Base-by-base conservation (phyloP, 2,113 vertebrate species). In the Oxyruncus cristatus region DNA sequence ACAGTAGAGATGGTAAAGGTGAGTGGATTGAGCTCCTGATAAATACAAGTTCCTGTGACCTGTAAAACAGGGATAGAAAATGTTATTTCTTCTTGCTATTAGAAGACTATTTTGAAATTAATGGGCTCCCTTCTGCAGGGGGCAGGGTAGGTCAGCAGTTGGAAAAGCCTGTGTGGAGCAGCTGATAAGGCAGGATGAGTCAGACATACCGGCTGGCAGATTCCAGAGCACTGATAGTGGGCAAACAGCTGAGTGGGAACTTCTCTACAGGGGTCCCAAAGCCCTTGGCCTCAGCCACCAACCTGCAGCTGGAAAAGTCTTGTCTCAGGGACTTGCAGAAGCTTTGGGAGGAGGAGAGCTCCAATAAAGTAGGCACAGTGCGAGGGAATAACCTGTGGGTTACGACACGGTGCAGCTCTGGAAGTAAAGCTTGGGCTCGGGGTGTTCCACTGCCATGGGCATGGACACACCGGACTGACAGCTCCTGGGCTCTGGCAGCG, bases 241-340 rank as follows among this genome's bases (percentile, higher is more conserved):
- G 24, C 87, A 42, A 26, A 39, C 67, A 73, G 59, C 72, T 21
- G 33, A 12, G 47, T 32, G 44, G 12, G 21, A 14, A 7, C 78
- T 55, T 30, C 3, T n/a, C 3, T 50, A 2, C 9, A 2, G 12
- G 14, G 37, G 1, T 33, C 49, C 47, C 30, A 4, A 2, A 26
- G 72, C 30, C 23, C 52, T 49, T 33, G 41, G 72, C 46, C 46
- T 58, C 5, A 0, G 6, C 41, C 41, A 11, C 56, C 15, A 10
- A 16, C 42, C 61, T 66, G 70, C 50, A 16, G 47, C 66, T 62
- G 70, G 32, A 26, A 46, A 47, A 41, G 24, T 37, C 42, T 70
- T 10, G 21, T 33, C 8, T 52, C 16, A 2, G 35, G 65, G 50
- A 66, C 12, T 0, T 8, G 11, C 5, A 19, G 62, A 24, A 56